Evolutionary conservation across 2,113 vertebrate species (phyloP).

Genomic region (Hippocampus barbouri): DNA sequence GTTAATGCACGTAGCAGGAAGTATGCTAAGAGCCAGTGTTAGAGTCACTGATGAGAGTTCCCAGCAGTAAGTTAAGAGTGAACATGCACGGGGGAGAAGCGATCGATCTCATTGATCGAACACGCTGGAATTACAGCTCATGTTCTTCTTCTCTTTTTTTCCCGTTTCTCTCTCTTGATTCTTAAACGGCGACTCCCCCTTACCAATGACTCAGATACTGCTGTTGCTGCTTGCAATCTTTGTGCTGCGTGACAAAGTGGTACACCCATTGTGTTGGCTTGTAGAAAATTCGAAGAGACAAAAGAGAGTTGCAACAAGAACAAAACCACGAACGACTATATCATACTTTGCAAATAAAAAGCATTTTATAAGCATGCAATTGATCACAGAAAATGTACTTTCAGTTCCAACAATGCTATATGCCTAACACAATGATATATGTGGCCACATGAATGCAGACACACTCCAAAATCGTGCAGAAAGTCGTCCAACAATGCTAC

Average conservation of each 20-base stretch:
- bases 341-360: background rate
- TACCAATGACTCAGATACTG: background rate
- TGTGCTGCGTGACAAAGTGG: background rate
- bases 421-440: background rate
- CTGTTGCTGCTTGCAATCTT: background rate
- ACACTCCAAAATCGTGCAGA: no score
- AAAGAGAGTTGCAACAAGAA: background rate
- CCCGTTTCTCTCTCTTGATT: background rate
- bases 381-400: background rate
- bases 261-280: background rate
- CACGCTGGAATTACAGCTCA: background rate
- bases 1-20: background rate
- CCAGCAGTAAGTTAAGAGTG: constrained; percentile 10
- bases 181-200: background rate
- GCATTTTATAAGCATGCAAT: background rate
- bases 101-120: constrained; percentile 5
- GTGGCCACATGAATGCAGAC: no score
- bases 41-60: constrained; percentile 2
- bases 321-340: background rate
- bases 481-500: no score
- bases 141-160: constrained; percentile 1
- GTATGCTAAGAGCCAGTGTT: background rate
- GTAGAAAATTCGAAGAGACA: background rate
- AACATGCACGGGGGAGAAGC: constrained; percentile 1
- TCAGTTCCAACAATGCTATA: background rate